A percentile compares a stretch with the other conserved stretches of the same genome.
These are phyloP conservation scores for Cyclina sinensis DNA, from an alignment of 1,140 invertebrate species.

Conservation along the genomic window DNA sequence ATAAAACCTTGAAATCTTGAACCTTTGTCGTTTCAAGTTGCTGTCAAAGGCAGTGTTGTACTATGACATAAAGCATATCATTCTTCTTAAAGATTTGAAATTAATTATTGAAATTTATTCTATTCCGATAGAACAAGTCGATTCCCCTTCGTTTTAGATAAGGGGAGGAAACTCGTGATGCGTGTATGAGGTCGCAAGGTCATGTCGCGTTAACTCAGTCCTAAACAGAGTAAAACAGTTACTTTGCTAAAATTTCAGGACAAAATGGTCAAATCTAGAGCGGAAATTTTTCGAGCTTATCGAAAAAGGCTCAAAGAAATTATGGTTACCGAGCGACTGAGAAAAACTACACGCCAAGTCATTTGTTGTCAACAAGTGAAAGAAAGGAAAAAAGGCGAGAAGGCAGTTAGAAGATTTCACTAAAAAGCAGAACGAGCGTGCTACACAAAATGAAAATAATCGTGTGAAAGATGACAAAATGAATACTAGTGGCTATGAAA, in stretches of 20 bases:
- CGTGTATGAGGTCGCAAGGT: too few species aligned
- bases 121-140: too few species aligned
- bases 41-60: too few species aligned
- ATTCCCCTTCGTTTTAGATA: too few species aligned
- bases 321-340: not conserved
- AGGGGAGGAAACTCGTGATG: too few species aligned
- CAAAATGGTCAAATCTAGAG: not conserved
- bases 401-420: conserved; percentile 1
- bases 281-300: not conserved
- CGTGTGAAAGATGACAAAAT: not conserved
- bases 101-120: too few species aligned
- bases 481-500: conserved; percentile 52
- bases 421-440: not conserved
- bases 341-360: not conserved
- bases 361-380: not conserved
- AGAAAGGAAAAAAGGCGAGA: not conserved
- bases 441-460: not conserved
- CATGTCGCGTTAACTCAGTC: too few species aligned
- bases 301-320: conserved; percentile 17
- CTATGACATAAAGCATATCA: too few species aligned
- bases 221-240: too few species aligned
- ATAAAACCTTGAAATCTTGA: too few species aligned
- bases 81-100: too few species aligned
- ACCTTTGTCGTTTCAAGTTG: too few species aligned
- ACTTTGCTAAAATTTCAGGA: not conserved